Conservation (phyloP, 2,113 vertebrate species). For the Thamnophis sirtalis region DNA sequence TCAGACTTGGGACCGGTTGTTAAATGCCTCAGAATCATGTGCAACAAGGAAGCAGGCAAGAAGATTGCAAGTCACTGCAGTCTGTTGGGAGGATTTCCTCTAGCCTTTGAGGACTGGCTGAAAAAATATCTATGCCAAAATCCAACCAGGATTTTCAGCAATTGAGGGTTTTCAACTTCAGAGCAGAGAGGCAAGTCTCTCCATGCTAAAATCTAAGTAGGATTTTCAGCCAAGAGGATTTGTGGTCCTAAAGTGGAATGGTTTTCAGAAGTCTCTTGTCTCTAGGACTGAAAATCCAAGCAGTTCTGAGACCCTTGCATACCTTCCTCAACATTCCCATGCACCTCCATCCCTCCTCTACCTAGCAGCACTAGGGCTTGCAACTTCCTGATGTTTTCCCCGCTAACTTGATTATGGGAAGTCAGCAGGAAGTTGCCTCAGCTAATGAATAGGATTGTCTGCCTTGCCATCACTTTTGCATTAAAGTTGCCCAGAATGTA, state of each 20-base stretch:
- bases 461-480: neutral
- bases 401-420: neutral
- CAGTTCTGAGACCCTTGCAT: neutral
- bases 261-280: neutral
- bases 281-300: neutral
- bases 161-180: neutral
- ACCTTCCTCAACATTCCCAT: neutral
- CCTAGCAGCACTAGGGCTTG: neutral
- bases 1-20: neutral
- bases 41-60: neutral
- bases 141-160: neutral
- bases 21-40: neutral
- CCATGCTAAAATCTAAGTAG: neutral
- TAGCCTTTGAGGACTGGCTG: neutral
- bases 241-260: neutral
- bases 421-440: neutral
- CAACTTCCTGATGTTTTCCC: neutral
- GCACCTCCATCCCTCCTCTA: neutral
- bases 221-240: neutral
- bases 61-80: neutral
- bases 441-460: neutral
- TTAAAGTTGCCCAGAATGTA: neutral
- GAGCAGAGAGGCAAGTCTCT: neutral
- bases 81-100: neutral
- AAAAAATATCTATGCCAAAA: neutral